Evolutionary conservation across 2,113 vertebrate genomes (phyloP).

Genomic region (Siniperca chuatsi): DNA sequence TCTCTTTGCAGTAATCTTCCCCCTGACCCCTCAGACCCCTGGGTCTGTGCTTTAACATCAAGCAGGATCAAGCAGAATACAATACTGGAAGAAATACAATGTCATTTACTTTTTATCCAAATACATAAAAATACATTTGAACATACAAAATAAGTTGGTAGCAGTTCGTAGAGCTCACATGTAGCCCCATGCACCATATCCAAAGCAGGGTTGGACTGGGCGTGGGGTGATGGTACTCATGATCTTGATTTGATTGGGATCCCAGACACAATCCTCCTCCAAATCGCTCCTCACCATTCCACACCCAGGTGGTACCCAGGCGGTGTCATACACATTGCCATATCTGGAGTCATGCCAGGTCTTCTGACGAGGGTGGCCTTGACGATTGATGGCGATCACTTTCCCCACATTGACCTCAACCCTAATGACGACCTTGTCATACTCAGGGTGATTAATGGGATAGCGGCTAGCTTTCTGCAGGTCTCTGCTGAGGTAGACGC

Average conservation of each 20-base stretch:
- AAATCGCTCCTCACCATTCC: slow-evolving; percentile 75
- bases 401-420: slow-evolving; percentile 34
- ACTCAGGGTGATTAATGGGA: background rate
- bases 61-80: no score
- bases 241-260: slow-evolving; percentile 54
- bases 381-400: slow-evolving; percentile 57
- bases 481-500: slow-evolving; percentile 81
- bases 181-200: background rate
- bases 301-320: slow-evolving; percentile 67
- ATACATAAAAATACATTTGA: slow-evolving; percentile 40
- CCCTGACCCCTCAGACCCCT: no score
- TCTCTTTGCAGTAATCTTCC: no score
- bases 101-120: slow-evolving; percentile 10
- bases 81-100: no score
- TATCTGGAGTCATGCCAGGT: slow-evolving; percentile 30
- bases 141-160: background rate
- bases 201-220: rapidly evolving
- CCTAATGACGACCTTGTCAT: slow-evolving; percentile 54
- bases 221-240: background rate
- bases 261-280: slow-evolving; percentile 82
- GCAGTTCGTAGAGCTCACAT: background rate
- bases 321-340: slow-evolving; percentile 30
- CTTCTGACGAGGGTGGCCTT: slow-evolving; percentile 62
- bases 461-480: slow-evolving; percentile 73
- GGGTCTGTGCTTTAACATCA: no score